phyloP scores from a whole-genome alignment of 1,140 invertebrate species.

The Drosophila bocqueti region DNA sequence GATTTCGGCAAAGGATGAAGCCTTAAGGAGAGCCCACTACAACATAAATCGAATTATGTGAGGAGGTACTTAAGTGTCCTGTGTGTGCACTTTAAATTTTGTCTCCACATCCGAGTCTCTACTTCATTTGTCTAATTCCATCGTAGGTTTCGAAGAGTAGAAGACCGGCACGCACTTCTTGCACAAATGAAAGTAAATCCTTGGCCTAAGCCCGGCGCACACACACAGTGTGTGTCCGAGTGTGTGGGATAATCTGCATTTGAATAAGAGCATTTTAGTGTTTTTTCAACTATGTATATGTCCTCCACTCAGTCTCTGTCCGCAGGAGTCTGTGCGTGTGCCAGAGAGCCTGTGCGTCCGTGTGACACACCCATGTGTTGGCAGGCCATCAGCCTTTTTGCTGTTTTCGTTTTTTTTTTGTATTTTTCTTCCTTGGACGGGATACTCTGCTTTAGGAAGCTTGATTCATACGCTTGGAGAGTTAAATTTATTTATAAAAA shows the following conservation, averaged over 20 bases:
- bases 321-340: slow-evolving; percentile 11
- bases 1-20: slow-evolving; percentile 13
- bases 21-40: slow-evolving; percentile 42
- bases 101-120: slow-evolving; percentile 70
- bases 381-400: slow-evolving; percentile 75
- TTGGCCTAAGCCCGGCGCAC: slow-evolving; percentile 66
- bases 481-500: neutral
- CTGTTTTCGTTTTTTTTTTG: slow-evolving; percentile 51
- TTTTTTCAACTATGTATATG: slow-evolving; percentile 69
- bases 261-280: slow-evolving; percentile 84
- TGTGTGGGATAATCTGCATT: slow-evolving; percentile 80
- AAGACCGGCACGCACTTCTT: slow-evolving; percentile 63
- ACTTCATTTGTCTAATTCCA: slow-evolving; percentile 82
- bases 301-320: slow-evolving; percentile 26
- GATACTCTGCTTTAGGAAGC: slow-evolving; percentile 1
- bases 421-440: neutral
- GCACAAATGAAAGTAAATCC: slow-evolving; percentile 80
- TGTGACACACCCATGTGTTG: slow-evolving; percentile 70
- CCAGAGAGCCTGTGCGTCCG: slow-evolving; percentile 24
- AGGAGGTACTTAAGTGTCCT: slow-evolving; percentile 74
- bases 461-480: neutral
- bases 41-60: slow-evolving; percentile 79
- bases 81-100: slow-evolving; percentile 51
- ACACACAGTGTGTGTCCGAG: slow-evolving; percentile 20
- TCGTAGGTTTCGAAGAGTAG: slow-evolving; percentile 54